Conservation (phyloP, 1,140 invertebrate species). For the Hylaeus anthracinus region DNA sequence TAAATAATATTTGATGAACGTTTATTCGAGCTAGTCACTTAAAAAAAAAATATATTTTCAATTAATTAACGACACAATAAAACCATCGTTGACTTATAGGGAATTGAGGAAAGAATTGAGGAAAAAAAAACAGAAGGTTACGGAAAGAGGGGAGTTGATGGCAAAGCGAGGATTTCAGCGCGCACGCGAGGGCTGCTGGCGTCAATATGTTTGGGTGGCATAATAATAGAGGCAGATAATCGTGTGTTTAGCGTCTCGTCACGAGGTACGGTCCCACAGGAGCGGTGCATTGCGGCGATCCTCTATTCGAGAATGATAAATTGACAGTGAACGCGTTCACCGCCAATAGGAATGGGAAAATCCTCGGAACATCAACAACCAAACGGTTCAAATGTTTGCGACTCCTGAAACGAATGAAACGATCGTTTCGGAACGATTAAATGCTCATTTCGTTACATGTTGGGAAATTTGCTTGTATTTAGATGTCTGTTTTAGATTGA, state of each 20-base stretch:
- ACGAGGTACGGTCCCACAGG: constrained; percentile 49
- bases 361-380: neutral
- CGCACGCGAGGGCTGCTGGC: neutral
- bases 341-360: constrained; percentile 42
- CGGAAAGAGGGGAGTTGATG: neutral
- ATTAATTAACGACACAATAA: neutral
- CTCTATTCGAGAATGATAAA: constrained; percentile 60
- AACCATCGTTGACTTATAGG: neutral
- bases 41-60: too few relatives aligned
- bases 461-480: too few relatives aligned
- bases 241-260: constrained; percentile 58
- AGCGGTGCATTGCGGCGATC: constrained; percentile 45
- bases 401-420: neutral
- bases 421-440: neutral
- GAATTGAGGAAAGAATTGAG: too few relatives aligned
- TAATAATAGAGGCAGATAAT: constrained; percentile 61
- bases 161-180: neutral
- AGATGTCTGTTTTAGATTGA: too few relatives aligned
- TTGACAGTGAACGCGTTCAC: constrained; percentile 52
- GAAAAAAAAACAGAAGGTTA: neutral
- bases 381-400: neutral
- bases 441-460: neutral
- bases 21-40: too few relatives aligned
- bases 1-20: neutral
- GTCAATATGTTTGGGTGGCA: constrained; percentile 32